Conservation (phyloP, 2,888 invertebrate genomes). For the Sepioteuthis lessoniana region DNA sequence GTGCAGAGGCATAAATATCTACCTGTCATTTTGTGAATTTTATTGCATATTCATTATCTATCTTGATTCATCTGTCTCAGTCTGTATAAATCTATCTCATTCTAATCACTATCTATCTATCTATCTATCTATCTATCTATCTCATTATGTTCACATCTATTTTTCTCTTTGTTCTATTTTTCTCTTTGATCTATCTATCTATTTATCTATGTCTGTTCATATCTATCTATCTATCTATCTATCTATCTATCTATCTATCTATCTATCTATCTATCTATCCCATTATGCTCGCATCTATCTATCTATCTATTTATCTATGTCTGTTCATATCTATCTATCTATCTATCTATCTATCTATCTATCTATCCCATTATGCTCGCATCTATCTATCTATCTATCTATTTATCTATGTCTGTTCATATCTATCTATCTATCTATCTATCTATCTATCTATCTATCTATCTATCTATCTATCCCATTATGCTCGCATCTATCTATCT, state of each 20-base stretch:
- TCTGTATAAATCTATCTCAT: background rate
- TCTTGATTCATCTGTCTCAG: background rate
- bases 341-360: background rate
- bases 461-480: background rate
- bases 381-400: background rate
- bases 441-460: too few relatives aligned
- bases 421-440: background rate
- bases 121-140: background rate
- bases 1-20: background rate
- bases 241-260: background rate
- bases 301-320: background rate
- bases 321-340: background rate
- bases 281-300: too few relatives aligned
- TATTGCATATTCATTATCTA: background rate
- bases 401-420: too few relatives aligned
- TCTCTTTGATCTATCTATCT: background rate
- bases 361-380: background rate
- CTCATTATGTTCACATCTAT: background rate
- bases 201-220: too few relatives aligned
- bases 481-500: background rate
- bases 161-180: background rate
- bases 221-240: background rate
- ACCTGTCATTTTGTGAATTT: background rate
- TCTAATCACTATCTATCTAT: background rate
- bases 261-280: too few relatives aligned